Conservation (phyloP, 1,140 invertebrate genomes). For the silkworm (Bombyx mori) region DNA sequence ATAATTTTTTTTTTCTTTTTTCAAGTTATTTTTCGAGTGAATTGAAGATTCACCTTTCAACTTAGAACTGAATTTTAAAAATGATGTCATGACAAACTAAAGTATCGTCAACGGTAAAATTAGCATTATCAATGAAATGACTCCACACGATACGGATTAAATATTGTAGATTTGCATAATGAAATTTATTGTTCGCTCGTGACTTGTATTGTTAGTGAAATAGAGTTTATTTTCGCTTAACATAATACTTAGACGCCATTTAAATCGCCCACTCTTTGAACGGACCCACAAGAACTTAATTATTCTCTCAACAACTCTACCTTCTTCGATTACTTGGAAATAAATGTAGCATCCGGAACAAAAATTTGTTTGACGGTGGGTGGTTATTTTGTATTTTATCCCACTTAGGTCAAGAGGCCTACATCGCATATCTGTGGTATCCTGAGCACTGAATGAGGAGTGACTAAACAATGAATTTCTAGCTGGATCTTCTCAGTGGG, state of each 20-base stretch:
- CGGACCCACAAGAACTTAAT: slow-evolving; percentile 56
- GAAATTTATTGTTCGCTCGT: slow-evolving; percentile 13
- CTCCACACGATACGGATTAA: slow-evolving; percentile 24
- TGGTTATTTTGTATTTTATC: too few species aligned
- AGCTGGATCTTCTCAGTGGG: too few species aligned
- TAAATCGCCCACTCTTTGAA: slow-evolving; percentile 37
- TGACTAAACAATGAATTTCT: too few species aligned
- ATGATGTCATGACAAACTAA: slow-evolving; percentile 6
- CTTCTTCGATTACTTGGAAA: too few species aligned
- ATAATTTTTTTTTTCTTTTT: too few species aligned
- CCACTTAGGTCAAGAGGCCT: too few species aligned
- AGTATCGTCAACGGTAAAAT: slow-evolving; percentile 30
- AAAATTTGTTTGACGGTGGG: too few species aligned
- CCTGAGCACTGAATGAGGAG: too few species aligned
- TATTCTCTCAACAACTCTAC: slow-evolving; percentile 42
- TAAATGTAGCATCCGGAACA: too few species aligned
- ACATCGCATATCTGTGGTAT: too few species aligned
- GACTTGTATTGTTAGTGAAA: background rate
- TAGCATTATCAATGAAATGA: slow-evolving; percentile 44
- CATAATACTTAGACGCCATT: slow-evolving; percentile 26
- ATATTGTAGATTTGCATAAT: slow-evolving; percentile 31
- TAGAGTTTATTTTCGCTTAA: slow-evolving; percentile 14
- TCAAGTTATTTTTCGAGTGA: background rate
- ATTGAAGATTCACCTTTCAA: background rate
- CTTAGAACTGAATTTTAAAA: background rate